These are phyloP conservation scores for Drosophila pruinosa DNA, from an alignment of 1,140 invertebrate species.

Conservation along the genomic window DNA sequence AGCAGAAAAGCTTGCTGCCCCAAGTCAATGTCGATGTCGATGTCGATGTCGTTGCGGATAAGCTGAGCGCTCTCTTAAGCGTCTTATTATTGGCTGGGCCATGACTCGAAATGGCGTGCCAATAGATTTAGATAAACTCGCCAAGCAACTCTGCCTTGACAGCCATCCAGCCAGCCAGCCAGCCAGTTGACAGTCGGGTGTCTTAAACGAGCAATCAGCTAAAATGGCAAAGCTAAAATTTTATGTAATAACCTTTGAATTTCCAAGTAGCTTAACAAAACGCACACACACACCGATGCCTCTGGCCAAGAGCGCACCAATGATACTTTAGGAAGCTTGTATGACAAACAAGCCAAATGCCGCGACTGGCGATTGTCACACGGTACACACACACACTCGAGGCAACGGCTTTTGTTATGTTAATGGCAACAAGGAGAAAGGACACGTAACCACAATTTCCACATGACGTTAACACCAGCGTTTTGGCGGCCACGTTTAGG, in stretches of 20 bases:
- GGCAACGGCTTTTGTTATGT: conserved; percentile 73
- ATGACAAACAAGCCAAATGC: conserved; percentile 48
- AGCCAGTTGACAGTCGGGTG: conserved; percentile 6
- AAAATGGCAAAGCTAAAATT: conserved; percentile 78
- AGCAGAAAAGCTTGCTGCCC: background rate
- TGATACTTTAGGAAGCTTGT: conserved; percentile 61
- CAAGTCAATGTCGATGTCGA: background rate
- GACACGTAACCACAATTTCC: conserved; percentile 75
- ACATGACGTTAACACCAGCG: conserved; percentile 39
- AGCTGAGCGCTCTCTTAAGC: conserved; percentile 64
- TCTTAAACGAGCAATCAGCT: conserved; percentile 72
- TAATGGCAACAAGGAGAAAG: conserved; percentile 59
- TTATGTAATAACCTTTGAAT: conserved; percentile 82
- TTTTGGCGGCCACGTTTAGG: conserved; percentile 37
- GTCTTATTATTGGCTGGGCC: conserved; percentile 59
- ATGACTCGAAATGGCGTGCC: conserved; percentile 49
- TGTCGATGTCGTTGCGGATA: conserved; percentile 59
- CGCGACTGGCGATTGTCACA: conserved; percentile 29
- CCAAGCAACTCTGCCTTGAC: conserved; percentile 1
- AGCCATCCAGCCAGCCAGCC: background rate
- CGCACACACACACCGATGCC: background rate
- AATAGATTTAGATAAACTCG: conserved; percentile 79
- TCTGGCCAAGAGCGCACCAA: conserved; percentile 21
- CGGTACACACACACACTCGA: background rate
- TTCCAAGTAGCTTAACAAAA: conserved; percentile 67